phyloP scores from a whole-genome alignment of 2,888 invertebrate species.

The Acrocera orbiculus region DNA sequence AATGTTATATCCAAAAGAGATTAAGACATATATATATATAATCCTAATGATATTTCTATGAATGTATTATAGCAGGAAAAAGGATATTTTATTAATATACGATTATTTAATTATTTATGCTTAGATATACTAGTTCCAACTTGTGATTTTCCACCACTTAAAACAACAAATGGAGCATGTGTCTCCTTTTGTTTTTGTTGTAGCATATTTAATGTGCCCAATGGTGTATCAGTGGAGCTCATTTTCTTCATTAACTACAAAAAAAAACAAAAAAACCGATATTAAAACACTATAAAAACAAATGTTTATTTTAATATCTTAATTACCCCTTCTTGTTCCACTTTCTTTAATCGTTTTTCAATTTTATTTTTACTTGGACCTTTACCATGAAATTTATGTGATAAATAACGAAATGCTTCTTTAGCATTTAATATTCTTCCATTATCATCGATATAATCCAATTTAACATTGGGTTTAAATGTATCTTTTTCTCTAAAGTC shows the following conservation, averaged over 20 bases:
- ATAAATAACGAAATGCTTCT: constrained; percentile 91
- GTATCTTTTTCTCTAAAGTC: constrained; percentile 84
- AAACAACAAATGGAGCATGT: constrained; percentile 78
- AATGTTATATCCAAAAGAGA: too few relatives aligned
- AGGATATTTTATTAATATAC: too few relatives aligned
- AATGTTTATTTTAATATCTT: constrained; percentile 17
- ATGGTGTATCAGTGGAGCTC: constrained; percentile 94
- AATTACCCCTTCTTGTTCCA: constrained; percentile 81
- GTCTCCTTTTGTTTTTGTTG: constrained; percentile 92
- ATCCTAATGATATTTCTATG: constrained; percentile 2
- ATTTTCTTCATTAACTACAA: constrained; percentile 82
- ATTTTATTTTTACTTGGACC: constrained; percentile 97
- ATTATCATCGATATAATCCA: constrained; percentile 95
- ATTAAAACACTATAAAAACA: background rate
- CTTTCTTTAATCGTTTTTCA: constrained; percentile 89
- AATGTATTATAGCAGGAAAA: too few relatives aligned
- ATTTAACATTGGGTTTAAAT: constrained; percentile 84
- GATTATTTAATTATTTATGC: constrained; percentile 20
- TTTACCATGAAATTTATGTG: constrained; percentile 98
- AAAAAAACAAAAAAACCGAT: background rate
- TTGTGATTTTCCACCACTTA: constrained; percentile 69
- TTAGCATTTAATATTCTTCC: constrained; percentile 84
- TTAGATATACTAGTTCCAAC: constrained; percentile 25
- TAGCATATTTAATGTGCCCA: constrained; percentile 84
- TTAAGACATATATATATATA: too few relatives aligned